phyloP scores from a whole-genome alignment of 2,797 vertebrate genomes.

The Nasua narica region DNA sequence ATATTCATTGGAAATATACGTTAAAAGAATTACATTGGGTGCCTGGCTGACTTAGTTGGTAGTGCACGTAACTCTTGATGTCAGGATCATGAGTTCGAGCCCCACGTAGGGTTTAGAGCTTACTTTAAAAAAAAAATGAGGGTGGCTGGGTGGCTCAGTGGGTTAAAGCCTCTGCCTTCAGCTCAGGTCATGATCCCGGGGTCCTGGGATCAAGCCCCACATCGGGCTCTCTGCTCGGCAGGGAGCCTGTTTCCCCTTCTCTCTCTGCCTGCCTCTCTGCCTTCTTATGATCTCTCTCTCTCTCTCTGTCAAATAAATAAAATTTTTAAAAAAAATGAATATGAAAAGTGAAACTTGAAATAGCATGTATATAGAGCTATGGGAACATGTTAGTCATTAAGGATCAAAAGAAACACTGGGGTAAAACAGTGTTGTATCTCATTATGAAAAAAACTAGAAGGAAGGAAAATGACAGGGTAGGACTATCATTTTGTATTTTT shows the following conservation, averaged over 20 bases:
- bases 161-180: too few species aligned
- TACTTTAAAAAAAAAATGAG: neutral
- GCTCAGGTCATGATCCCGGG: too few species aligned
- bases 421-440: slow-evolving; percentile 16
- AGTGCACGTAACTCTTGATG: neutral
- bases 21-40: neutral
- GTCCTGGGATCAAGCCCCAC: too few species aligned
- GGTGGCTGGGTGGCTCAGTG: too few species aligned
- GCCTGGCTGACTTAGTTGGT: neutral
- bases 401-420: neutral
- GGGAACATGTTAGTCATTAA: neutral
- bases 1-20: neutral
- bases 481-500: neutral
- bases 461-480: neutral
- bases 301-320: too few species aligned
- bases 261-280: too few species aligned
- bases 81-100: neutral
- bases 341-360: neutral
- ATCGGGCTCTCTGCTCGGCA: too few species aligned
- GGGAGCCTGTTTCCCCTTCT: too few species aligned
- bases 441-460: neutral
- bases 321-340: neutral
- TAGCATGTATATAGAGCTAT: neutral
- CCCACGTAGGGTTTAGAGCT: neutral
- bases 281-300: too few species aligned